Evolutionary conservation across 2,113 vertebrate genomes (phyloP), one percentile per base, ranked within the genome.

Genomic region (Donacobius atricapilla): DNA sequence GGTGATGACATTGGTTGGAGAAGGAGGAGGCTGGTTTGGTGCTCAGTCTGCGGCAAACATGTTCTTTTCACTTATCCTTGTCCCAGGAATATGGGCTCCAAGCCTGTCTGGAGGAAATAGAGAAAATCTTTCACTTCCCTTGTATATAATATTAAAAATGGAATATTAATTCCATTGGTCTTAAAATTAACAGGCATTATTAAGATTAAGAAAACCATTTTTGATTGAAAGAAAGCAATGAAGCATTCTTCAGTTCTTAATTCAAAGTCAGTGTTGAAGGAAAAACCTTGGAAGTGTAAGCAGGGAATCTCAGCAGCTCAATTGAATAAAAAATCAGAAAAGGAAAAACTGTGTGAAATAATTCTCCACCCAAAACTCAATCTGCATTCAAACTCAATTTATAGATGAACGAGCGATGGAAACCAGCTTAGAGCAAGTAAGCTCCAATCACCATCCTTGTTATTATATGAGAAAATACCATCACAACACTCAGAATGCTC

Each of bases 321-420:
- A 8, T 1, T 87, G 76, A 96, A 92, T 92, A 91, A 91, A 96
- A 94, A 79, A 94, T 94, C 65, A 94, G 84, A 77, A 71, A 21
- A 28, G 37, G 47, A 63, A 96, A 93, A 84, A 40, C 39, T 76
- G 25, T 40, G 64, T 93, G 72, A 94, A 93, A 86, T 69, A 77
- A 90, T 91, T 83, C 40, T 79, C 57, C 58, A 64, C 48, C 72
- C 77, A 68, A 42, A 82, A 82, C 23, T 60, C 57, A 72, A 18
- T 78, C 57, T 93, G 69, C 70, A 91, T 96, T 87, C 54, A 91
- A 69, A 87, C 21, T 88, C 72, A 92, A 78, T 84, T 94, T 94
- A 60, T 21, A 25, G 82, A 90, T 50, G 58, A 90, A 89, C 30
- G 54, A 87, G 31, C 83, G 84, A 78, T 71, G 53, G 72, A 87